phyloP scores from a whole-genome alignment of 2,888 invertebrate genomes.

The Minunthozetes semirufus region DNA sequence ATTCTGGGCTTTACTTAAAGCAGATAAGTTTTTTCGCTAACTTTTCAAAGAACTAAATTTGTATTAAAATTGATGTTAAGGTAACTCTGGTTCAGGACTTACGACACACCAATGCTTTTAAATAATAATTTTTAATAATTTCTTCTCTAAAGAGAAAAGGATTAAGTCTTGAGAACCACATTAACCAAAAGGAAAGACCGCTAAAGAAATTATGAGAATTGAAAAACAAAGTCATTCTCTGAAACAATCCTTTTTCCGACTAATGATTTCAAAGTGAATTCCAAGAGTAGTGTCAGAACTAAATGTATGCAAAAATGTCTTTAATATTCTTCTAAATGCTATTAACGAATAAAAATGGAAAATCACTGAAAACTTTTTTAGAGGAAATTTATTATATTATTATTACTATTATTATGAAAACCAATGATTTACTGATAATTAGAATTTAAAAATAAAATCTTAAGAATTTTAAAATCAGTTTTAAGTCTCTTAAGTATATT shows the following conservation, averaged over 20 bases:
- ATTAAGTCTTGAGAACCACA: slow-evolving; percentile 10
- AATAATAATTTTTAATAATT: slow-evolving; percentile 9
- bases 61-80: too few species aligned
- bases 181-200: slow-evolving; percentile 4
- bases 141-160: background rate
- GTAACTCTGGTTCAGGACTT: too few species aligned
- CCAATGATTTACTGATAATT: too few species aligned
- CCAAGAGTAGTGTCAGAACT: background rate
- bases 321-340: background rate
- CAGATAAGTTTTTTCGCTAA: too few species aligned
- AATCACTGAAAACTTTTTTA: background rate
- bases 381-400: background rate
- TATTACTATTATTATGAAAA: too few species aligned
- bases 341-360: background rate
- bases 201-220: slow-evolving; percentile 1
- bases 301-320: background rate
- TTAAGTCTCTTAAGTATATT: too few species aligned
- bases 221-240: background rate
- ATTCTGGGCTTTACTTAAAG: too few species aligned
- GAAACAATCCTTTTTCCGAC: slow-evolving; percentile 11
- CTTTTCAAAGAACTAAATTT: too few species aligned
- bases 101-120: background rate
- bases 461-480: too few species aligned
- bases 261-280: slow-evolving; percentile 2
- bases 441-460: background rate